phyloP scores from a whole-genome alignment of 2,113 vertebrate species.

The Spheniscus mendiculus region DNA sequence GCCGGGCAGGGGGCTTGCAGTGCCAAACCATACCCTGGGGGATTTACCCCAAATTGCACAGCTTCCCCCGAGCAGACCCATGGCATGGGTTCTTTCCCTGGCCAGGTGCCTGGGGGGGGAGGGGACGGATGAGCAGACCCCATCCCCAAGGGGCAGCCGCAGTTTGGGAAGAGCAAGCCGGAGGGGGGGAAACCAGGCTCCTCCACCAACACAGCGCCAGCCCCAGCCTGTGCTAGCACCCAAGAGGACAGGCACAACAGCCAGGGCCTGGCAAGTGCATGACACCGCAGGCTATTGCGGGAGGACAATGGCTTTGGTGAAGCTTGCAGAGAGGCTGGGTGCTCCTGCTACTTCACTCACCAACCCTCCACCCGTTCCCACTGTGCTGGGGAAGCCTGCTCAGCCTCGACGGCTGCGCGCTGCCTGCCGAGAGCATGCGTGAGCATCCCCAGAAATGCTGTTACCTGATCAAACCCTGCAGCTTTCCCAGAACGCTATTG shows the following conservation, averaged over 20 bases:
- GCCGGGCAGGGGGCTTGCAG: background rate
- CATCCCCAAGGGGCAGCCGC: background rate
- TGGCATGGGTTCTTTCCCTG: fast-evolving
- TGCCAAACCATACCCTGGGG: background rate
- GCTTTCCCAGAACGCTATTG: background rate
- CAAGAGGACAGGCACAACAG: background rate
- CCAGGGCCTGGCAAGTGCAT: background rate
- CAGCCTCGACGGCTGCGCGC: fast-evolving
- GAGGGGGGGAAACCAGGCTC: background rate
- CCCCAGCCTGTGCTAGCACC: background rate
- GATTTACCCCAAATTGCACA: background rate
- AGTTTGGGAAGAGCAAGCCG: background rate
- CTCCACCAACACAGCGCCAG: fast-evolving
- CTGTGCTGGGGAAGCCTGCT: fast-evolving
- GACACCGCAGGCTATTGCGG: too few relatives aligned
- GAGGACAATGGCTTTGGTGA: fast-evolving
- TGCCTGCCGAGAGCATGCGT: fast-evolving
- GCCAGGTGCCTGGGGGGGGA: background rate
- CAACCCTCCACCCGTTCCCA: background rate
- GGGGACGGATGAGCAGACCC: background rate
- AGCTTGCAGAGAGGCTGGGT: background rate
- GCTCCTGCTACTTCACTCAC: background rate
- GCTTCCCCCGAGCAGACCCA: too few relatives aligned
- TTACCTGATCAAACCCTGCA: background rate
- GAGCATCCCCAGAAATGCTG: background rate